Evolutionary conservation across 2,888 invertebrate genomes (phyloP), one percentile per base, ranked within the genome.

Genomic region (Drosophila dives): DNA sequence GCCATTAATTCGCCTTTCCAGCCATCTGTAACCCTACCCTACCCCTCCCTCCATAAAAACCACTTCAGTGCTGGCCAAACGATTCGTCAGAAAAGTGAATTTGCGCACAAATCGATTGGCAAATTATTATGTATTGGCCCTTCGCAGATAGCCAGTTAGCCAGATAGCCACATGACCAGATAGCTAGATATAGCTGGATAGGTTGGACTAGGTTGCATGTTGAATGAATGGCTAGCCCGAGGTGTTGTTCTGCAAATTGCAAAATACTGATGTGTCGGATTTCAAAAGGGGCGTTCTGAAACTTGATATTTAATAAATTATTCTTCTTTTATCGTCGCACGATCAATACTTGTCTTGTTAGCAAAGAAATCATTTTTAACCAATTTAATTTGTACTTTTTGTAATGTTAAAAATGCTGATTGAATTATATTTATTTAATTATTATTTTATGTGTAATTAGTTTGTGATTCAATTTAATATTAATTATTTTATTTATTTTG

Each of bases 81-180:
- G 76, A 66, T 78, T 76, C 73, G 84, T 56, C 77, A 69, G 72
- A 70, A 81, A 83, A 70, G 54, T 55, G 64, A 88, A 88, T 75
- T 83, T 71, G 89, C 72, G 64, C 86, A 73, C 86, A 85, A 90
- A 90, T 85, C 86, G 85, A 80, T 86, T 83, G 85, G 89, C 90
- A 90, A 86, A 86, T 90, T 89, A 89, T 83, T 80, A 89, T 90
- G 75, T 74, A 86, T 77, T 75, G 70, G 70, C 74, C 67, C 58
- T 61, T 60, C 64, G 55, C 48, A 62, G 29, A 29, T 29, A 29
- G 45, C 48, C 40, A 45, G 42, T 23, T 53, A n/a, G 72, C 36
- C 36, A 36, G 36, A 2, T 36, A 42, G 42, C 6, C 20, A 42
- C 3, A 20, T 20, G n/a, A n/a, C 12, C 12, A 42, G 20, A 45